phyloP scores from a whole-genome alignment of 2,113 vertebrate species.

The Brachyistius frenatus region DNA sequence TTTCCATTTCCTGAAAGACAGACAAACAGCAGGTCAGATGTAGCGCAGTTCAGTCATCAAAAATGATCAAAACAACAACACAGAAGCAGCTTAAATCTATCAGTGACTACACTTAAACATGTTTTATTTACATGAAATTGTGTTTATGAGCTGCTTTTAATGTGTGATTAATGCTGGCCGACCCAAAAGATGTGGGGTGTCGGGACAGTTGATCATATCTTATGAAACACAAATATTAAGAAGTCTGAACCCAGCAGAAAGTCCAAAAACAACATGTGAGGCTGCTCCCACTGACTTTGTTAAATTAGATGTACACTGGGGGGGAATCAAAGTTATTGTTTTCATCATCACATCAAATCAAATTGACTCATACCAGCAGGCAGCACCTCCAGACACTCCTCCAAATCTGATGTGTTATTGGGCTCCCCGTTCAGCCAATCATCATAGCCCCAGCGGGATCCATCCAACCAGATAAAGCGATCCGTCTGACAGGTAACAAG shows the following conservation, averaged over 20 bases:
- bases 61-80: background rate
- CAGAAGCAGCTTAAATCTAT: background rate
- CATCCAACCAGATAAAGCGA: slow-evolving; percentile 77
- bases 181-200: no score
- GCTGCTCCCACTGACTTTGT: no score
- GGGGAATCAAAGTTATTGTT: no score
- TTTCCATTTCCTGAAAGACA: slow-evolving; percentile 62
- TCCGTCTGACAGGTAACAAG: slow-evolving; percentile 55
- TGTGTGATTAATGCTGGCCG: no score
- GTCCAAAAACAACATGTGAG: no score
- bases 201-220: no score
- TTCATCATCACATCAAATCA: background rate
- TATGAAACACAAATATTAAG: no score
- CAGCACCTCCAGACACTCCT: slow-evolving; percentile 72
- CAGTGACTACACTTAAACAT: background rate
- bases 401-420: slow-evolving; percentile 44
- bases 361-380: slow-evolving; percentile 24
- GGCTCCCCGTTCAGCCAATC: slow-evolving; percentile 72
- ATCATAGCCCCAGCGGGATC: slow-evolving; percentile 64
- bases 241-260: no score
- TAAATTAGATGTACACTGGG: no score
- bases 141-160: no score
- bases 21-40: slow-evolving; percentile 26
- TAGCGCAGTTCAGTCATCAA: background rate
- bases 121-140: no score